A percentile compares a stretch with the other conserved stretches of the same genome.
Evolutionary conservation across 2,888 invertebrate genomes (phyloP).

Genomic region (Nipponacmea schrenckii): DNA sequence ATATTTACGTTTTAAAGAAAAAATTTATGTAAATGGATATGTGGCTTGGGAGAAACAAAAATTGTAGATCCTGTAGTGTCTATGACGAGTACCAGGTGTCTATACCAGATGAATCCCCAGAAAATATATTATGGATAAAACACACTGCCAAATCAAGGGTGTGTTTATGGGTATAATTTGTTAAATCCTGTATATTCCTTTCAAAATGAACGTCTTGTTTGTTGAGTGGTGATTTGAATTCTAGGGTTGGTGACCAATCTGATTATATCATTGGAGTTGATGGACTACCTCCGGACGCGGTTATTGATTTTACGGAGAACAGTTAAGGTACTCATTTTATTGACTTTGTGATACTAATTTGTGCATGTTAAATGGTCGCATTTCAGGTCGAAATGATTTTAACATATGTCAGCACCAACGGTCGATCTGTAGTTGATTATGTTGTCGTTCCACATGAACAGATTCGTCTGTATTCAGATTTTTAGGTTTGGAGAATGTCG

Average conservation of each 20-base stretch:
- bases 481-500: slow-evolving; percentile 15
- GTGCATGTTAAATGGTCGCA: slow-evolving; percentile 12
- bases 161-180: slow-evolving; percentile 17
- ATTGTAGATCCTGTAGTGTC: no score
- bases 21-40: slow-evolving; percentile 10
- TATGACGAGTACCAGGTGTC: background rate
- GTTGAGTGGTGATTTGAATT: slow-evolving; percentile 10
- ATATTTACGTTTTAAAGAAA: slow-evolving; percentile 3
- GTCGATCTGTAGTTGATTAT: slow-evolving; percentile 20
- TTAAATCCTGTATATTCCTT: slow-evolving; percentile 8
- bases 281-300: background rate
- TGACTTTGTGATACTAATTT: slow-evolving; percentile 9
- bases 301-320: slow-evolving; percentile 3
- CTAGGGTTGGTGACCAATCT: slow-evolving; percentile 10
- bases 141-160: background rate
- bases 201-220: slow-evolving; percentile 13
- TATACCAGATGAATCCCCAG: slow-evolving; percentile 10
- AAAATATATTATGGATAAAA: slow-evolving; percentile 14
- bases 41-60: slow-evolving; percentile 20
- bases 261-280: slow-evolving; percentile 5
- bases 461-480: background rate
- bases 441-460: slow-evolving; percentile 14
- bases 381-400: slow-evolving; percentile 12
- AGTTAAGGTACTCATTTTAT: background rate
- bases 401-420: slow-evolving; percentile 9